Percentiles rank a stretch among this genome's conserved stretches.
These are phyloP conservation scores for Myotis myotis DNA, from an alignment of 2,797 vertebrate genomes.

Conservation along the genomic window DNA sequence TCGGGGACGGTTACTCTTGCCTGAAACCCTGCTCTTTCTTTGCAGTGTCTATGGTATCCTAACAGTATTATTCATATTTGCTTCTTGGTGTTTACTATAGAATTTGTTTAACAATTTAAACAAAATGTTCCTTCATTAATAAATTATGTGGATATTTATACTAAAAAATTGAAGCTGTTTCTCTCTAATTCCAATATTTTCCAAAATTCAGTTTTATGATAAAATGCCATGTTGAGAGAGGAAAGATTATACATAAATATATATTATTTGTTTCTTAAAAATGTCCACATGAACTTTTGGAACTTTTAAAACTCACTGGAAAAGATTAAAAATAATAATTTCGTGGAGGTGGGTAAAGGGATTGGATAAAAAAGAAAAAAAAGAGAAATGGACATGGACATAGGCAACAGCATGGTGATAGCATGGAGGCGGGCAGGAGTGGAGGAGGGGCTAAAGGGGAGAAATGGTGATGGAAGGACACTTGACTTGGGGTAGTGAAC, in stretches of 20 bases:
- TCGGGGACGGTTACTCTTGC: not conserved
- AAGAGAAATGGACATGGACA: no score
- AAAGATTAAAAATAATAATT: not conserved
- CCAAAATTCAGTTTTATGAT: not conserved
- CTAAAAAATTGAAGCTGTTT: not conserved
- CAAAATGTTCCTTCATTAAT: not conserved
- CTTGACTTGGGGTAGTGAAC: no score
- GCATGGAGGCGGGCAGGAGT: no score
- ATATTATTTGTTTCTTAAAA: not conserved
- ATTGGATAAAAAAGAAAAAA: no score
- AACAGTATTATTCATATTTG: no score
- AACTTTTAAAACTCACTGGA: not conserved
- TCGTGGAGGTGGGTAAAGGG: no score
- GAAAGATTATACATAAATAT: not conserved
- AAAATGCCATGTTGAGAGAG: not conserved
- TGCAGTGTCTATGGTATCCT: not conserved
- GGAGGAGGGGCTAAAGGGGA: no score
- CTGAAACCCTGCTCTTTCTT: conserved; percentile 26
- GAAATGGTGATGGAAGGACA: no score
- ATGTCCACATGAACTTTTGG: not conserved
- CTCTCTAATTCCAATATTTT: not conserved
- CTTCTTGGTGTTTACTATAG: no score
- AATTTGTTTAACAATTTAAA: conserved; percentile 51
- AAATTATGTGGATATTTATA: not conserved
- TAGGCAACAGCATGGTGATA: no score